Evolutionary conservation across 2,888 invertebrate species (phyloP).

Genomic region (Phymatocera aterrima): DNA sequence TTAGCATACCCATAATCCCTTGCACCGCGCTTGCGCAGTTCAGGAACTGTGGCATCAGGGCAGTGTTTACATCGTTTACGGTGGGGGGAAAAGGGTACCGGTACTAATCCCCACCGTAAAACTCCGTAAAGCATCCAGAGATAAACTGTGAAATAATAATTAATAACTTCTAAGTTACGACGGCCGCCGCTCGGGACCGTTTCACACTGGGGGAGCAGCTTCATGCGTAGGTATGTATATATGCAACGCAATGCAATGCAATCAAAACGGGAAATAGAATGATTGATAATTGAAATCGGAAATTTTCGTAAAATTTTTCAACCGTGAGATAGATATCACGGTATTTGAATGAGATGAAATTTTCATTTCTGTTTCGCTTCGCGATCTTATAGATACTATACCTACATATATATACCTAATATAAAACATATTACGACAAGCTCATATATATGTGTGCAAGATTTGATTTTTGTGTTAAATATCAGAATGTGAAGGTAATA

Average conservation of each 20-base stretch:
- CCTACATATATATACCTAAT: no score
- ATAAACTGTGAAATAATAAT: constrained; percentile 39
- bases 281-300: no score
- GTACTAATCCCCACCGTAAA: constrained; percentile 39
- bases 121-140: constrained; percentile 26
- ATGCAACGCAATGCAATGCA: no score
- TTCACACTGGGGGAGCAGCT: background rate
- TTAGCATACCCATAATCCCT: constrained; percentile 53
- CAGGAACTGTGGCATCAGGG: background rate
- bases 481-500: background rate
- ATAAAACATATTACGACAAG: background rate
- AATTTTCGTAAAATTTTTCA: no score
- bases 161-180: constrained; percentile 37
- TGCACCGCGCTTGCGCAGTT: constrained; percentile 26
- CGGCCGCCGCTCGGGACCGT: constrained; percentile 5
- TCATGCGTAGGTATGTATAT: background rate
- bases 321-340: no score
- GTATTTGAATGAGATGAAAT: no score
- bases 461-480: background rate
- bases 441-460: no score
- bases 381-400: no score
- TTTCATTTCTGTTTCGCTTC: no score
- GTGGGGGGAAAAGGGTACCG: background rate
- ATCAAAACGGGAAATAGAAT: no score
- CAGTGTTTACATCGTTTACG: constrained; percentile 12